Evolutionary conservation across 2,113 vertebrate species (phyloP).

Genomic region (Oncorhynchus keta): DNA sequence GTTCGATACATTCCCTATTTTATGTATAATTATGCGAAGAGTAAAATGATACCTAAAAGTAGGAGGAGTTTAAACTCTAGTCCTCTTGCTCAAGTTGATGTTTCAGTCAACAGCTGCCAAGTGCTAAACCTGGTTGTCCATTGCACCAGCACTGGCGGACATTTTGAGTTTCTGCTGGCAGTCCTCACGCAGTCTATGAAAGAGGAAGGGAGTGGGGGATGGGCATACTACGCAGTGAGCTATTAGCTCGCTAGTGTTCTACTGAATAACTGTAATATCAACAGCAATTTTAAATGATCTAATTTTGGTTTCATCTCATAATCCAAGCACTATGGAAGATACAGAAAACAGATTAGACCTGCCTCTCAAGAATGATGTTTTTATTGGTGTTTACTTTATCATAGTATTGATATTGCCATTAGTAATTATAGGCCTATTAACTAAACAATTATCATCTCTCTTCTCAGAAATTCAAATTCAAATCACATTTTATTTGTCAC

Average conservation of each 20-base stretch:
- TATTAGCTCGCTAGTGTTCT: not conserved
- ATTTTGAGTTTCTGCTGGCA: constrained; percentile 66
- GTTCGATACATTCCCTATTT: not conserved
- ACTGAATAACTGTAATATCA: not conserved
- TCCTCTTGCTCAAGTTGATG: constrained; percentile 32
- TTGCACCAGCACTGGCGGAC: constrained; percentile 67
- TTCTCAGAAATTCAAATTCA: not conserved
- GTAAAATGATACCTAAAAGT: not conserved
- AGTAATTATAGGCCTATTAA: not conserved
- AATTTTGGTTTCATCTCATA: not conserved
- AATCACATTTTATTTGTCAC: too few species aligned
- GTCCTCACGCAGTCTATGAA: not conserved
- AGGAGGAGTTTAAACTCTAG: not conserved
- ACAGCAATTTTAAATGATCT: not conserved
- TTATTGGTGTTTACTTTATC: not conserved
- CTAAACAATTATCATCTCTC: not conserved
- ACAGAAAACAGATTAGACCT: not conserved
- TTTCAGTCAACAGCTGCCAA: constrained; percentile 24
- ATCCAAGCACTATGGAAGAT: not conserved
- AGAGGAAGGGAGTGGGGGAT: constrained; percentile 41
- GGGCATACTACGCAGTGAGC: constrained; percentile 34
- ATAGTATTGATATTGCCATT: not conserved
- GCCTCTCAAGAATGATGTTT: not conserved
- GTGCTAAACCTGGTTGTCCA: constrained; percentile 55
- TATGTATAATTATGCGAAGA: not conserved